These are phyloP conservation scores for Zosterops pallidus DNA, from an alignment of 2,113 vertebrate genomes.

Conservation along the genomic window DNA sequence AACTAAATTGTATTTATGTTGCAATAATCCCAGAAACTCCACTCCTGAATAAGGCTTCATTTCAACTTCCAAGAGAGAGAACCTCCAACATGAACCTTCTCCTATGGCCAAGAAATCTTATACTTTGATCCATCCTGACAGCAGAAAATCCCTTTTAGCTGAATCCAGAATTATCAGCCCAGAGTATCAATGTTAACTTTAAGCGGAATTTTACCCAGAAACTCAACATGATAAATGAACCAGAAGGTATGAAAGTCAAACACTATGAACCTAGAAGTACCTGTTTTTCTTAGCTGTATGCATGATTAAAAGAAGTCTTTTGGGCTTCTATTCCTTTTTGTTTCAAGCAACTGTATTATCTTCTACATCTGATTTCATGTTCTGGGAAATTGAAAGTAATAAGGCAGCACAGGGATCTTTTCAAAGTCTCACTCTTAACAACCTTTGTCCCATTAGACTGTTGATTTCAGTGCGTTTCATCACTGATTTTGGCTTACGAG, in stretches of 20 bases:
- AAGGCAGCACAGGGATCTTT: neutral
- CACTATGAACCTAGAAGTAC: neutral
- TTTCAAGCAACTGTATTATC: neutral
- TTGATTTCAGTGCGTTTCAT: neutral
- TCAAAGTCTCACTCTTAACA: neutral
- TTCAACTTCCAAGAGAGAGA: neutral
- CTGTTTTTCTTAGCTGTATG: neutral
- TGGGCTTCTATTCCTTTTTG: neutral
- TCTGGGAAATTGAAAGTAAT: neutral
- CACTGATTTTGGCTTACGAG: neutral
- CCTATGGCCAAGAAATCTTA: neutral
- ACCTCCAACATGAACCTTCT: neutral
- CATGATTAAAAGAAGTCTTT: neutral
- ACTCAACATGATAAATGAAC: neutral
- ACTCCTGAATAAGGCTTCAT: neutral
- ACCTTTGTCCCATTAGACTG: no score
- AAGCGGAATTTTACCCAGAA: neutral
- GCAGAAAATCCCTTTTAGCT: neutral
- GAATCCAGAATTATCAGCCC: neutral
- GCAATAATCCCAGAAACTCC: neutral
- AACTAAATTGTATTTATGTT: neutral
- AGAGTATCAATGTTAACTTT: neutral
- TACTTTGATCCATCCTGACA: neutral
- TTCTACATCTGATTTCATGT: neutral
- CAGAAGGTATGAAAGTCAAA: neutral